Percentiles rank a stretch among this genome's conserved stretches.
Conservation (phyloP, 2,888 invertebrate genomes). For the Lathronympha strigana region DNA sequence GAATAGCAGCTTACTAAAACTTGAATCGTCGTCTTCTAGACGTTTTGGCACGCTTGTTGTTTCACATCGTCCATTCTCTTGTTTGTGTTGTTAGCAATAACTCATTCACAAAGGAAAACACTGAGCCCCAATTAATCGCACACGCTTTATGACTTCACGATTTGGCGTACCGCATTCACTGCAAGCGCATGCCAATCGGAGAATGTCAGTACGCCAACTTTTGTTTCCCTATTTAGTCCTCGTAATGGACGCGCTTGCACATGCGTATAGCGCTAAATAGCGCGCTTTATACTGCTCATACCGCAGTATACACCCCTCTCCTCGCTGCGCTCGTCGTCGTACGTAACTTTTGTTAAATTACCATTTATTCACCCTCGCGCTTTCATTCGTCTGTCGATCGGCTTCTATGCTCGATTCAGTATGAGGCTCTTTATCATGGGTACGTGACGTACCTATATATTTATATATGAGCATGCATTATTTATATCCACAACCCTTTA, state of each 20-base stretch:
- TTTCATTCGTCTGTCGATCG: no score
- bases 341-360: no score
- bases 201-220: constrained; percentile 49
- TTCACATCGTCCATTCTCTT: neutral
- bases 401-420: no score
- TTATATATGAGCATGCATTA: neutral
- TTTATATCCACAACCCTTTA: neutral
- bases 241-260: neutral
- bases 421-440: no score
- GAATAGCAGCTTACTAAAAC: no score
- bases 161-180: constrained; percentile 43
- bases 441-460: no score
- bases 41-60: constrained; percentile 22
- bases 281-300: no score
- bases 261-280: no score
- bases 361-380: no score
- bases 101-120: constrained; percentile 30
- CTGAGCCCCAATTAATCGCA: constrained; percentile 30
- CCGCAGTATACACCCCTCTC: no score
- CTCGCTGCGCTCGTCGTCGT: no score
- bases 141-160: constrained; percentile 33
- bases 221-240: constrained; percentile 36
- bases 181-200: constrained; percentile 47
- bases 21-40: constrained; percentile 1
- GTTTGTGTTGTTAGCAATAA: constrained; percentile 23